phyloP scores from a whole-genome alignment of 1,140 invertebrate genomes.

The Cepaea nemoralis region DNA sequence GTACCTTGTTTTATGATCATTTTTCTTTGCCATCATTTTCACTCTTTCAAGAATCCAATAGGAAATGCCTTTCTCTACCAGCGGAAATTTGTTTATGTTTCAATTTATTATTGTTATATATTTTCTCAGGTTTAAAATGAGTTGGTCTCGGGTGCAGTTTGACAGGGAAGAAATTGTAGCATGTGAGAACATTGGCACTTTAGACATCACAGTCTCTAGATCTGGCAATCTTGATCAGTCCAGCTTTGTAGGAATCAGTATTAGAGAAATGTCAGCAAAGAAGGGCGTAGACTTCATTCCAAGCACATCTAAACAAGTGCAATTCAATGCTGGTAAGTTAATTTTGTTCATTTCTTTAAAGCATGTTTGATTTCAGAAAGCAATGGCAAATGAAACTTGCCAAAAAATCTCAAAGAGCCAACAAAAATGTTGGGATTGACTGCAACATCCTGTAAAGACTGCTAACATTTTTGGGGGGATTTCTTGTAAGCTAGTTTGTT shows the following conservation, averaged over 20 bases:
- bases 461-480: no score
- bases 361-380: no score
- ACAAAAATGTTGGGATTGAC: no score
- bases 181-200: slow-evolving; percentile 68
- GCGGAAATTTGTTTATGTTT: slow-evolving; percentile 4
- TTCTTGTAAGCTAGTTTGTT: no score
- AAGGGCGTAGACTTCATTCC: slow-evolving; percentile 63
- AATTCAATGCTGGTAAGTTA: slow-evolving; percentile 68
- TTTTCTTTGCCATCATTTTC: no score
- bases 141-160: slow-evolving; percentile 67
- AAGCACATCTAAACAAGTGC: slow-evolving; percentile 60
- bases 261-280: slow-evolving; percentile 64
- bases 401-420: no score
- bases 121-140: slow-evolving; percentile 60
- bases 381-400: no score
- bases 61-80: no score
- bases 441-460: no score
- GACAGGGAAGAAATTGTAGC: slow-evolving; percentile 59
- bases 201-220: slow-evolving; percentile 59
- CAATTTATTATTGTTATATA: neutral
- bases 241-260: slow-evolving; percentile 62
- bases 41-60: no score
- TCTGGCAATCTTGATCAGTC: slow-evolving; percentile 57
- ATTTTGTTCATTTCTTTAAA: no score
- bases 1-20: no score